A percentile compares a stretch with the other conserved stretches of the same genome.
These are phyloP conservation scores for Scaptomyza graminum DNA, from an alignment of 1,140 invertebrate species.

Conservation along the genomic window DNA sequence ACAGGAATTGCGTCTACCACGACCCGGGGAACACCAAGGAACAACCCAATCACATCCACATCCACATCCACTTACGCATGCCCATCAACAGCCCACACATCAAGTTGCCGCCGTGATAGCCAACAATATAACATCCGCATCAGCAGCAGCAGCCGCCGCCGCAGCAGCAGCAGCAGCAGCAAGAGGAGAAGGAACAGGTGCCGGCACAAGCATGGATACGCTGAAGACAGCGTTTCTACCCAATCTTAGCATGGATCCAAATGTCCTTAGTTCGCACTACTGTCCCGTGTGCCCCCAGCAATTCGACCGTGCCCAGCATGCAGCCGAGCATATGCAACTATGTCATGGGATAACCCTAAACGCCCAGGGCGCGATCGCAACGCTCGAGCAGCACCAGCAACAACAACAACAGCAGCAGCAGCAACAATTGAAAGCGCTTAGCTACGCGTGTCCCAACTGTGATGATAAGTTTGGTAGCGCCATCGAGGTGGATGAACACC, in stretches of 20 bases:
- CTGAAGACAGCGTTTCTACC: slow-evolving; percentile 81
- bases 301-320: slow-evolving; percentile 71
- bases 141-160: slow-evolving; percentile 32
- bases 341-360: slow-evolving; percentile 69
- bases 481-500: slow-evolving; percentile 75
- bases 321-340: slow-evolving; percentile 76
- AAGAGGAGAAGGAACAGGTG: slow-evolving; percentile 3
- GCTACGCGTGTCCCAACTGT: slow-evolving; percentile 74
- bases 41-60: slow-evolving; percentile 43
- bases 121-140: slow-evolving; percentile 52
- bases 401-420: slow-evolving; percentile 59
- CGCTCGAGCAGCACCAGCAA: slow-evolving; percentile 58
- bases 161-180: slow-evolving; percentile 23
- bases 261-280: slow-evolving; percentile 66
- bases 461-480: slow-evolving; percentile 77
- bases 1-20: slow-evolving; percentile 83
- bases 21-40: slow-evolving; percentile 68
- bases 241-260: slow-evolving; percentile 81
- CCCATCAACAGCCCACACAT: slow-evolving; percentile 58
- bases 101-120: slow-evolving; percentile 69
- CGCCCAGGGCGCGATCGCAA: slow-evolving; percentile 60
- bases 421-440: slow-evolving; percentile 55
- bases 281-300: slow-evolving; percentile 81
- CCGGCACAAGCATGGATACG: slow-evolving; percentile 62
- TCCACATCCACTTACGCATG: slow-evolving; percentile 40